Percentiles rank a stretch among this genome's conserved stretches.
Conservation (phyloP, 1,140 invertebrate genomes). For the Aphis gossypii region DNA sequence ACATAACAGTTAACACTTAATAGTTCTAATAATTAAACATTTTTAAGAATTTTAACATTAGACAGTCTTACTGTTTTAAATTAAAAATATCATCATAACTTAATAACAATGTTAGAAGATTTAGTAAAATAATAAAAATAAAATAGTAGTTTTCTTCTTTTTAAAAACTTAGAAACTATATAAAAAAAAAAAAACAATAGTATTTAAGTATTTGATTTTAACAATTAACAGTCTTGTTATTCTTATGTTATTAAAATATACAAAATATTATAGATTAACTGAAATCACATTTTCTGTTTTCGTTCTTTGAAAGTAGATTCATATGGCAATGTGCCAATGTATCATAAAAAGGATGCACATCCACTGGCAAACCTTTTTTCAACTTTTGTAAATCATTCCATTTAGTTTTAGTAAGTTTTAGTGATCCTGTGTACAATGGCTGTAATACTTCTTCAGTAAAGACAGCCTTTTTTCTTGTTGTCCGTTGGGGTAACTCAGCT, state of each 20-base stretch:
- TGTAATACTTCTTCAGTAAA: slow-evolving; percentile 5
- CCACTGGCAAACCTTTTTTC: slow-evolving; percentile 25
- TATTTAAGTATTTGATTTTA: slow-evolving; percentile 29
- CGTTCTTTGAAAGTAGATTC: slow-evolving; percentile 13
- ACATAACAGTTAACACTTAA: neutral
- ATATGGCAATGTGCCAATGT: neutral
- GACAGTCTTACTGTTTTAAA: neutral
- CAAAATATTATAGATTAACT: neutral
- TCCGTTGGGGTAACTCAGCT: neutral
- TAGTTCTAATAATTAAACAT: neutral
- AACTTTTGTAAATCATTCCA: slow-evolving; percentile 33
- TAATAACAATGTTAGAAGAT: too few species aligned
- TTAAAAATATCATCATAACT: neutral
- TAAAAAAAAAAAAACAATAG: neutral
- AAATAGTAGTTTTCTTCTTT: neutral
- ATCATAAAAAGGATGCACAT: slow-evolving; percentile 29
- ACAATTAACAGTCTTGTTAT: slow-evolving; percentile 25
- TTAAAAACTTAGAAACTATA: neutral
- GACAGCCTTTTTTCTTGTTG: slow-evolving; percentile 5
- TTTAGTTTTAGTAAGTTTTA: slow-evolving; percentile 34
- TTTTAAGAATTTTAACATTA: neutral
- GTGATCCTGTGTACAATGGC: slow-evolving; percentile 1
- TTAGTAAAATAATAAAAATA: neutral
- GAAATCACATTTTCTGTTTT: slow-evolving; percentile 28
- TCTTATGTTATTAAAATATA: slow-evolving; percentile 32